These are phyloP conservation scores for Pseudococcus longispinus DNA, from an alignment of 2,888 invertebrate genomes.

Conservation along the genomic window DNA sequence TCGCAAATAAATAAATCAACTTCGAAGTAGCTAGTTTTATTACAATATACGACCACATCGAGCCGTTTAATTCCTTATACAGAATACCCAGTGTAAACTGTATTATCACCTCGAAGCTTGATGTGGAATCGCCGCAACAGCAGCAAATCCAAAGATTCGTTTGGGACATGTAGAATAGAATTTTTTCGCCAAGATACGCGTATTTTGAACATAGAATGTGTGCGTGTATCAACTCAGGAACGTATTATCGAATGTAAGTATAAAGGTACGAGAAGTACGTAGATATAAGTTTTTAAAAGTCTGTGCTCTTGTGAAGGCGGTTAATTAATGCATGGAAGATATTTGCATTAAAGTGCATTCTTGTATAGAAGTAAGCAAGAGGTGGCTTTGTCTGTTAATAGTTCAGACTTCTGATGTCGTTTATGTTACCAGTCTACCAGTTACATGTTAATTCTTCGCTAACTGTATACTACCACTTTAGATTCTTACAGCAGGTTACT, in stretches of 20 bases:
- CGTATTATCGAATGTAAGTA: too few species aligned
- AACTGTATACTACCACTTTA: constrained; percentile 53
- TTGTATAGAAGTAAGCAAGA: constrained; percentile 54
- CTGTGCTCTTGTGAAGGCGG: constrained; percentile 16
- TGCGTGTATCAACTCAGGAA: too few species aligned
- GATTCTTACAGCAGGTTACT: constrained; percentile 53
- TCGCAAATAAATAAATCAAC: constrained; percentile 13
- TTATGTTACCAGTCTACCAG: constrained; percentile 52
- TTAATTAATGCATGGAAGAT: constrained; percentile 56
- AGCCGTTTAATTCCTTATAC: constrained; percentile 47
- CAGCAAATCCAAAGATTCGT: not conserved
- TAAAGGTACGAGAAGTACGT: not conserved
- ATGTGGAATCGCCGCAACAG: constrained; percentile 31
- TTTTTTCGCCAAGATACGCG: not conserved
- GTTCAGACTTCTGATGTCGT: constrained; percentile 57
- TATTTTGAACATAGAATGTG: not conserved
- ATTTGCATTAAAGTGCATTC: constrained; percentile 57
- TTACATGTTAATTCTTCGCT: constrained; percentile 57
- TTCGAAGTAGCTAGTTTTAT: constrained; percentile 6
- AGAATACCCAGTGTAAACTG: not conserved
- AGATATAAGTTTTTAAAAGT: not conserved
- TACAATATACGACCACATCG: constrained; percentile 42
- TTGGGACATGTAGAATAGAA: not conserved
- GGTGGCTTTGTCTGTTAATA: constrained; percentile 56
- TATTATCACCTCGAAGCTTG: constrained; percentile 50